A percentile compares a stretch with the other conserved stretches of the same genome.
Evolutionary conservation across 2,888 invertebrate genomes (phyloP).

Genomic region (Nowickia ferox): DNA sequence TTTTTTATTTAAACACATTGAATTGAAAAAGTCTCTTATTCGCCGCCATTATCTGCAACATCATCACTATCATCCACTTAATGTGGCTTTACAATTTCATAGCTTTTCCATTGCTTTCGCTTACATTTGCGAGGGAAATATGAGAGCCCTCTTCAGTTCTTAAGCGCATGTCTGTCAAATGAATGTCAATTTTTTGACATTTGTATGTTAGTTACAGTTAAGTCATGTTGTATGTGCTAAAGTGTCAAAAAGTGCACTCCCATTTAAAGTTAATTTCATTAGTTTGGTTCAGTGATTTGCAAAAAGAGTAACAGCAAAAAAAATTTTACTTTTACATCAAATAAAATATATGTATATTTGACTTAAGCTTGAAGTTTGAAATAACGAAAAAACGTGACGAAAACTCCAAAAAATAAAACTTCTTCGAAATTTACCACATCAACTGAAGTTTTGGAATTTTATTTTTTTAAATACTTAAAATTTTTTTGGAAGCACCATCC

Average conservation of each 20-base stretch:
- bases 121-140: background rate
- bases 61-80: slow-evolving; percentile 24
- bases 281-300: slow-evolving; percentile 57
- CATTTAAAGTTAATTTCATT: slow-evolving; percentile 59
- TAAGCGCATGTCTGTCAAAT: slow-evolving; percentile 58
- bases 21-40: background rate
- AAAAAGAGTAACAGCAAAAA: slow-evolving; percentile 20
- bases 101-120: background rate
- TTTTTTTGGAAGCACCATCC: too few species aligned
- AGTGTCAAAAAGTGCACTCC: slow-evolving; percentile 48
- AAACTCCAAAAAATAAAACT: too few species aligned
- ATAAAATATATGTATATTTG: background rate
- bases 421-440: too few species aligned
- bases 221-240: slow-evolving; percentile 4
- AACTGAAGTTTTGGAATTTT: too few species aligned
- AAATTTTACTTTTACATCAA: background rate
- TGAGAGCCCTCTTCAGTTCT: slow-evolving; percentile 60
- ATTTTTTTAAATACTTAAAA: too few species aligned
- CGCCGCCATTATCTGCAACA: slow-evolving; percentile 16
- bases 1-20: background rate
- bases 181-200: slow-evolving; percentile 67
- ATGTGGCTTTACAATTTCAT: slow-evolving; percentile 30
- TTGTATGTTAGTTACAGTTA: slow-evolving; percentile 40
- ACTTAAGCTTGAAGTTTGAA: background rate
- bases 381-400: too few species aligned